Evolutionary conservation across 2,888 invertebrate species (phyloP).

Genomic region (Cheilosia grossa): DNA sequence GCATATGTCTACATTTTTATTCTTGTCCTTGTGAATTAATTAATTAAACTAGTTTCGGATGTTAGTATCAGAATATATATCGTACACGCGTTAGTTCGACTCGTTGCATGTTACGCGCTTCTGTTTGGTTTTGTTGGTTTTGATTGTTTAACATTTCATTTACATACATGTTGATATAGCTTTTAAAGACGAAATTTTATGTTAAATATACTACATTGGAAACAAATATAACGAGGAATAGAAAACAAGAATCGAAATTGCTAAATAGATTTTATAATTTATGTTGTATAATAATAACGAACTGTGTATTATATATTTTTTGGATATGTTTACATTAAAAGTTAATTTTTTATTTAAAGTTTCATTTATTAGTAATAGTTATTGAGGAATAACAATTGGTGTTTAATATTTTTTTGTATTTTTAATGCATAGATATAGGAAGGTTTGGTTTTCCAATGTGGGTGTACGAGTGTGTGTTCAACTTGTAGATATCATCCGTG

Average conservation of each 20-base stretch:
- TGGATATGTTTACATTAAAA: conserved; percentile 45
- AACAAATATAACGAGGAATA: neutral
- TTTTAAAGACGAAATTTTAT: too few relatives aligned
- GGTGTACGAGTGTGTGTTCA: conserved; percentile 4
- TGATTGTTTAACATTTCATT: too few relatives aligned
- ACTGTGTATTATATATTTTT: neutral
- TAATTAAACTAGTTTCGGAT: too few relatives aligned
- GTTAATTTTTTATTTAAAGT: neutral
- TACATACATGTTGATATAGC: too few relatives aligned
- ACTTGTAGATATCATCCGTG: too few relatives aligned
- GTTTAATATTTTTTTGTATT: conserved; percentile 4
- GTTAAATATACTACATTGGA: neutral
- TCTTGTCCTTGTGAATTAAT: too few relatives aligned
- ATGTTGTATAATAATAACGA: neutral
- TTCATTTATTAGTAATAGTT: neutral
- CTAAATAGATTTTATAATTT: conserved; percentile 6
- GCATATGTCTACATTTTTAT: too few relatives aligned
- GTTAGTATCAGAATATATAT: too few relatives aligned
- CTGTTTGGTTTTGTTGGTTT: too few relatives aligned
- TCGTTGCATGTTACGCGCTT: too few relatives aligned
- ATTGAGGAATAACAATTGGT: conserved; percentile 20
- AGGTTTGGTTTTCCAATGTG: conserved; percentile 17
- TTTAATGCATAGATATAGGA: neutral
- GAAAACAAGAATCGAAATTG: neutral
- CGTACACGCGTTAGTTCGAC: too few relatives aligned